phyloP scores from a whole-genome alignment of 1,140 invertebrate species.

The Berghia stephanieae region DNA sequence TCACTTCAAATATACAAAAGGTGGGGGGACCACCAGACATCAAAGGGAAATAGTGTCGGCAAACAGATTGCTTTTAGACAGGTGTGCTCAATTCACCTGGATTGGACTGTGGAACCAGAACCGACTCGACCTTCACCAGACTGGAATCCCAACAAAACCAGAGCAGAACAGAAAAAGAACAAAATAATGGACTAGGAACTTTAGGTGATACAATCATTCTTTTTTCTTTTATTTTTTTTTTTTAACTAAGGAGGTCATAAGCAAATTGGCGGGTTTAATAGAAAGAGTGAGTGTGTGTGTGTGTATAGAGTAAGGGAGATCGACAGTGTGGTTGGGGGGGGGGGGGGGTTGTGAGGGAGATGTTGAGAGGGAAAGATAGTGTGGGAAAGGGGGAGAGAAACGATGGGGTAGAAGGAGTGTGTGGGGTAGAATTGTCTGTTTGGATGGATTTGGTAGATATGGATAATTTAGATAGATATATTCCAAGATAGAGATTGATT shows the following conservation, averaged over 20 bases:
- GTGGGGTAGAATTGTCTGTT: no score
- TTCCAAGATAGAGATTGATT: constrained; percentile 6
- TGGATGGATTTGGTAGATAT: no score
- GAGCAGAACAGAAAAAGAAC: no score
- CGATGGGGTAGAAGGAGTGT: background rate
- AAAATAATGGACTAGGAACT: no score
- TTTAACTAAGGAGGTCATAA: background rate
- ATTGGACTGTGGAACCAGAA: no score
- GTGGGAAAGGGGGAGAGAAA: background rate
- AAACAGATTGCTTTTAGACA: no score
- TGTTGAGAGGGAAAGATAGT: background rate
- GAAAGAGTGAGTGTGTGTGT: constrained; percentile 6
- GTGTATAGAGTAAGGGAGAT: background rate
- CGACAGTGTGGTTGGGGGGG: background rate
- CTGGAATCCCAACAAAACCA: no score
- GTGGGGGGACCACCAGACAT: background rate
- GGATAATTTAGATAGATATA: no score
- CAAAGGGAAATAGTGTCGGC: background rate
- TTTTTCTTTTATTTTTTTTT: no score
- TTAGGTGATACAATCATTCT: no score
- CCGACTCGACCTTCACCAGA: no score
- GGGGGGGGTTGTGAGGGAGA: background rate
- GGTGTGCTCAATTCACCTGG: no score
- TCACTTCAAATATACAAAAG: background rate
- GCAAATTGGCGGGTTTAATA: background rate